Conservation (phyloP, 2,113 vertebrate genomes). For the Paralichthys olivaceus region DNA sequence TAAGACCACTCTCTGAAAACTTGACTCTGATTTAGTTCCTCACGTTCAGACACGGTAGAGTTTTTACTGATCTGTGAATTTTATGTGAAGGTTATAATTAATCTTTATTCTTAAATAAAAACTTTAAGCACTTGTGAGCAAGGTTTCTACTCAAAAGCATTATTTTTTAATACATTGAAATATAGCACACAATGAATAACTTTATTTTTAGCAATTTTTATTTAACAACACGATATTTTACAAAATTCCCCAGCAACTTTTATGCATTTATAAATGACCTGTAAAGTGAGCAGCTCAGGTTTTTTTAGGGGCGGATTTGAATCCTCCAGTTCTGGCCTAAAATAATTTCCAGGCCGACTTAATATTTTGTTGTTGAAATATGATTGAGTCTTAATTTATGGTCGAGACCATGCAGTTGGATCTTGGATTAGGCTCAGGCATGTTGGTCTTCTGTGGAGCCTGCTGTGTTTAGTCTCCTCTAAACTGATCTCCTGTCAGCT, state of each 20-base stretch:
- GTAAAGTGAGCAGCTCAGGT: background rate
- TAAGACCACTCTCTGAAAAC: background rate
- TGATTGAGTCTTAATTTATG: background rate
- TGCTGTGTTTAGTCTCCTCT: constrained; percentile 12
- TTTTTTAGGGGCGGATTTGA: background rate
- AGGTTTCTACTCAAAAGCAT: no score
- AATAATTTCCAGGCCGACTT: background rate
- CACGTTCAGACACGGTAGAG: background rate
- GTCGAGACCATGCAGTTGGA: background rate
- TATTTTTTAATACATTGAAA: no score
- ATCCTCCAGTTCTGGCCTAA: background rate
- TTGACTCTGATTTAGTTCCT: background rate
- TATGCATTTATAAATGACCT: background rate
- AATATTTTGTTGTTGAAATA: background rate
- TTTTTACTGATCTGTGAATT: background rate
- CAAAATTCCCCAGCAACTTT: background rate
- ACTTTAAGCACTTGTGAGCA: no score
- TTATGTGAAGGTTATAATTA: no score
- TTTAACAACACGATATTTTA: no score
- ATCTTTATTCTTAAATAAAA: no score
- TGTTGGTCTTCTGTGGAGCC: background rate
- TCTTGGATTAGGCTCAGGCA: background rate
- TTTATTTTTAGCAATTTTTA: no score
- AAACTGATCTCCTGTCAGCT: constrained; percentile 55
- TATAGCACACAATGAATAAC: no score